phyloP scores from a whole-genome alignment of 2,888 invertebrate genomes.

The Nebria brevicollis region DNA sequence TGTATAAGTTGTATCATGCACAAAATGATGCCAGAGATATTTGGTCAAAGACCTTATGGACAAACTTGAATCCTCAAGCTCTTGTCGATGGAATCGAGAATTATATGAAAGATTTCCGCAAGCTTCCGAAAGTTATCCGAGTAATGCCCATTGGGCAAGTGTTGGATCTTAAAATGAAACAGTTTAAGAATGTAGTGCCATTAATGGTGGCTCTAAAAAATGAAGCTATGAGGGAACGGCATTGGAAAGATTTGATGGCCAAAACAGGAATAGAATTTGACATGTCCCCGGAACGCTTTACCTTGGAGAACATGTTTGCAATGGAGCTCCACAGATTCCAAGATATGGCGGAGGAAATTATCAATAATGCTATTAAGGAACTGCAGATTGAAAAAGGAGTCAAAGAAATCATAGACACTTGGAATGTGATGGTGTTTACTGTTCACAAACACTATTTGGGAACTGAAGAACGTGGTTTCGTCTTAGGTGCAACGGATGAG shows the following conservation, averaged over 20 bases:
- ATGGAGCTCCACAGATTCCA: conserved; percentile 91
- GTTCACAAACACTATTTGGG: conserved; percentile 76
- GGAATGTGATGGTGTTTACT: conserved; percentile 73
- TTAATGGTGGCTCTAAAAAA: conserved; percentile 91
- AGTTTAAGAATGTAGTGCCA: conserved; percentile 87
- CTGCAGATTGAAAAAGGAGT: conserved; percentile 90
- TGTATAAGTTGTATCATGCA: conserved; percentile 82
- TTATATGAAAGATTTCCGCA: conserved; percentile 82
- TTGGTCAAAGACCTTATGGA: conserved; percentile 91
- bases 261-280: conserved; percentile 87
- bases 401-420: conserved; percentile 81
- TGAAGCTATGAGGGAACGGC: conserved; percentile 88
- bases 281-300: conserved; percentile 89
- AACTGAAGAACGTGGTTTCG: conserved; percentile 81
- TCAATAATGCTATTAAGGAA: conserved; percentile 90
- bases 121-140: conserved; percentile 74
- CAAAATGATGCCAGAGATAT: conserved; percentile 80
- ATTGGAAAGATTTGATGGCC: conserved; percentile 89
- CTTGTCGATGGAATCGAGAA: conserved; percentile 87
- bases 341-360: conserved; percentile 86
- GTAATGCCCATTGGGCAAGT: conserved; percentile 71
- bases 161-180: conserved; percentile 85
- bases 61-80: conserved; percentile 83
- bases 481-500: conserved; percentile 86
- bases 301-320: conserved; percentile 89